Conservation (phyloP, 2,113 vertebrate species). For the Megaceryle torquata region DNA sequence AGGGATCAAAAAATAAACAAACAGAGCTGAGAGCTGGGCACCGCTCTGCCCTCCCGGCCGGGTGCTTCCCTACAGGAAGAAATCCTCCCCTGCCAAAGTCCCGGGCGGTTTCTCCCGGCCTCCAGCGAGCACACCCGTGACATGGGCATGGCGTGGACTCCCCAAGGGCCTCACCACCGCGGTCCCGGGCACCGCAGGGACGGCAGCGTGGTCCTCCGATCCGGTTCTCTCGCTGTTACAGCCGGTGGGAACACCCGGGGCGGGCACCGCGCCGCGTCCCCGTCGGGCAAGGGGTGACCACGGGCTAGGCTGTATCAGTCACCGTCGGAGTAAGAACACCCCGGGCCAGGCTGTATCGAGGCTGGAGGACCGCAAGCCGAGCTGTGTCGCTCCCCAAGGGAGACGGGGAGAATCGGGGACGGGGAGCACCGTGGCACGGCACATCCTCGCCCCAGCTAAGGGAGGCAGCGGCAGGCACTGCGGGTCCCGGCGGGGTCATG, state of each 20-base stretch:
- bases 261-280: neutral
- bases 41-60: neutral
- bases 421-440: neutral
- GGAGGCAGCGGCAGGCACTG: neutral
- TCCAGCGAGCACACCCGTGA: neutral
- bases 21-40: neutral
- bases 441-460: neutral
- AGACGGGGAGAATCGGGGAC: neutral
- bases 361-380: rapidly evolving
- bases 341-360: no score
- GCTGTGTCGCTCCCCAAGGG: neutral
- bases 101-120: neutral
- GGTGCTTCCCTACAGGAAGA: neutral
- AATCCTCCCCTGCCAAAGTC: neutral
- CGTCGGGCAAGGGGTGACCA: neutral
- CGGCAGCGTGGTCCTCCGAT: neutral
- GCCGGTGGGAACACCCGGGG: neutral
- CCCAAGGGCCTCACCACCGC: neutral
- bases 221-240: neutral
- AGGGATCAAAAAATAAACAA: constrained; percentile 4
- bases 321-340: no score
- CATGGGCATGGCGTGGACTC: neutral
- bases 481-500: neutral
- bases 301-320: no score
- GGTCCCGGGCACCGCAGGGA: neutral